Conservation (phyloP, 2,797 vertebrate genomes). For the Siniperca scherzeri region DNA sequence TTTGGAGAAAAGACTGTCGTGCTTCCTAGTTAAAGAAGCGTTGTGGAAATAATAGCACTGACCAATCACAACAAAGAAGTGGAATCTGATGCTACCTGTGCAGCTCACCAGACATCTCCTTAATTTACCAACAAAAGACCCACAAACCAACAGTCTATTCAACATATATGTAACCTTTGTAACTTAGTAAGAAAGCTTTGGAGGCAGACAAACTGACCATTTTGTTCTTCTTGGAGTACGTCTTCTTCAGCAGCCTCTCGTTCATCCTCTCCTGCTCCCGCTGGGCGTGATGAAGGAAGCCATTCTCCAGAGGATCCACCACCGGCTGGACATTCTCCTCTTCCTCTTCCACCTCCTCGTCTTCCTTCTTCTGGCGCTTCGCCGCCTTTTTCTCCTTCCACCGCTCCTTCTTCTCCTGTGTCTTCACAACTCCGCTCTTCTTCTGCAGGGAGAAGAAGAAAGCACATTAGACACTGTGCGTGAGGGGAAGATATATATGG, state of each 20-base stretch:
- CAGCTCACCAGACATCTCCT: background rate
- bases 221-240: conserved; percentile 93
- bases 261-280: conserved; percentile 91
- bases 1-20: background rate
- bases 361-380: conserved; percentile 89
- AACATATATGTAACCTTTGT: background rate
- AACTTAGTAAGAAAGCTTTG: background rate
- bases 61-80: background rate
- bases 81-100: conserved; percentile 6
- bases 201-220: conserved; percentile 86
- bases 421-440: conserved; percentile 93
- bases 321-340: conserved; percentile 89
- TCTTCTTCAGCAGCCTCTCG: conserved; percentile 92
- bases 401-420: conserved; percentile 92
- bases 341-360: conserved; percentile 88
- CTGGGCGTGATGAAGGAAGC: conserved; percentile 89
- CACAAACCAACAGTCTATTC: background rate
- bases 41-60: background rate
- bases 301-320: conserved; percentile 91
- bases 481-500: background rate
- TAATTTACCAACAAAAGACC: conserved; percentile 10
- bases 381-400: conserved; percentile 88
- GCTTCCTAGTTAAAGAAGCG: background rate
- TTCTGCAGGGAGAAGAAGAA: conserved; percentile 72
- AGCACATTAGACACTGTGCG: conserved; percentile 3